Percentiles rank a stretch among this genome's conserved stretches.
Evolutionary conservation across 2,888 invertebrate genomes (phyloP).

Genomic region (Harpagoxenus sublaevis): DNA sequence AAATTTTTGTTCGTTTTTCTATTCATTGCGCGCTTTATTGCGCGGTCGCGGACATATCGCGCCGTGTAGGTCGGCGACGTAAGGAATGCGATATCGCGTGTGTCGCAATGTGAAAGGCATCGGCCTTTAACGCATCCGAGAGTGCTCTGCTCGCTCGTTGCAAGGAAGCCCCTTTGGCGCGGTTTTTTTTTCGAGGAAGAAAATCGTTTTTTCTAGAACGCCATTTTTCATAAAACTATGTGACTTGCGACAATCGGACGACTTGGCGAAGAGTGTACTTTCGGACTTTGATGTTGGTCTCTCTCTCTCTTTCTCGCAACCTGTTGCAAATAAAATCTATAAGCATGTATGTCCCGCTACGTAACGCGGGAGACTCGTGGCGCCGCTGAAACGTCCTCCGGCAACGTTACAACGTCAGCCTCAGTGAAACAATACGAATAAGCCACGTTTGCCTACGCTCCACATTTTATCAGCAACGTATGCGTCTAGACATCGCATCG

Average conservation of each 20-base stretch:
- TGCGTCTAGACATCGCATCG: not conserved
- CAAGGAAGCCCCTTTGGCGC: not conserved
- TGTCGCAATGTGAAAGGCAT: conserved; percentile 44
- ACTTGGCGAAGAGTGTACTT: not conserved
- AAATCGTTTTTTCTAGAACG: not conserved
- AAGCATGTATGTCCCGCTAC: not conserved
- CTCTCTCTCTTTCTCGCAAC: not conserved
- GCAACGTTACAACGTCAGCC: not conserved
- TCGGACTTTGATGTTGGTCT: not conserved
- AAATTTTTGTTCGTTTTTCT: not conserved
- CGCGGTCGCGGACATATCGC: not conserved
- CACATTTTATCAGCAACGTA: not conserved
- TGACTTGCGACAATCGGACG: not conserved
- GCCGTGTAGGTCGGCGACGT: conserved; percentile 6
- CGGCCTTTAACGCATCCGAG: conserved; percentile 40
- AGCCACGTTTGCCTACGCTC: not conserved
- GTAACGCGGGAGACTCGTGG: not conserved
- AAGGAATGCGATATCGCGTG: conserved; percentile 32
- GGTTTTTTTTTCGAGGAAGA: not conserved
- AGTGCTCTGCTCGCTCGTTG: not conserved
- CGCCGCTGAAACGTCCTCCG: not conserved
- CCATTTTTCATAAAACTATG: not conserved
- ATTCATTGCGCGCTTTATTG: not conserved
- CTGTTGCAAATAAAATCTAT: not conserved
- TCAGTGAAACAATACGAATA: conserved; percentile 24